These are phyloP conservation scores for Geophilus truncorum DNA, from an alignment of 2,888 invertebrate species.

Conservation along the genomic window DNA sequence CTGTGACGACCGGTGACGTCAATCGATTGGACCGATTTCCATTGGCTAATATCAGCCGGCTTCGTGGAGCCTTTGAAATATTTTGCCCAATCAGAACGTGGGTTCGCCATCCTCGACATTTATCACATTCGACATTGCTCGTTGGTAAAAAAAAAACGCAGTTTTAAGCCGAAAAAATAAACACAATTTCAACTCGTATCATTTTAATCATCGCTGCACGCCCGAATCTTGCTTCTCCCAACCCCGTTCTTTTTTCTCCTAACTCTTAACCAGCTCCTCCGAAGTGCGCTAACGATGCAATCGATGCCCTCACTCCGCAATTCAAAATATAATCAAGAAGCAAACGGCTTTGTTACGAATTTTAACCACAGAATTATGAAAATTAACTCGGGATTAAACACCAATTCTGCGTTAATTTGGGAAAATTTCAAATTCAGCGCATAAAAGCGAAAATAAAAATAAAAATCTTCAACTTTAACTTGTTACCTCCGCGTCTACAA, in stretches of 20 bases:
- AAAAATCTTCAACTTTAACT: not conserved
- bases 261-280: not conserved
- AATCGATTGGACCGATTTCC: not conserved
- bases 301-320: not conserved
- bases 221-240: not conserved
- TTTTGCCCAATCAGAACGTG: not conserved
- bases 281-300: not conserved
- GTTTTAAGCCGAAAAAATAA: not conserved
- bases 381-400: not conserved
- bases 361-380: not conserved
- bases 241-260: not conserved
- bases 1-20: not conserved
- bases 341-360: not conserved
- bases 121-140: not conserved
- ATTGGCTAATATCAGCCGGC: conserved; percentile 2
- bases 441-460: not conserved
- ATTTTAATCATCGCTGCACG: not conserved
- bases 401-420: not conserved
- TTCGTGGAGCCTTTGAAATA: conserved; percentile 1
- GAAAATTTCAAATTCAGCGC: not conserved
- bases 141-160: not conserved
- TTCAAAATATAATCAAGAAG: not conserved
- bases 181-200: not conserved
- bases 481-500: not conserved
- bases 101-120: not conserved